A percentile compares a stretch with the other conserved stretches of the same genome.
These are phyloP conservation scores for Tychaedon coryphoeus DNA, from an alignment of 2,113 vertebrate genomes.

Conservation along the genomic window DNA sequence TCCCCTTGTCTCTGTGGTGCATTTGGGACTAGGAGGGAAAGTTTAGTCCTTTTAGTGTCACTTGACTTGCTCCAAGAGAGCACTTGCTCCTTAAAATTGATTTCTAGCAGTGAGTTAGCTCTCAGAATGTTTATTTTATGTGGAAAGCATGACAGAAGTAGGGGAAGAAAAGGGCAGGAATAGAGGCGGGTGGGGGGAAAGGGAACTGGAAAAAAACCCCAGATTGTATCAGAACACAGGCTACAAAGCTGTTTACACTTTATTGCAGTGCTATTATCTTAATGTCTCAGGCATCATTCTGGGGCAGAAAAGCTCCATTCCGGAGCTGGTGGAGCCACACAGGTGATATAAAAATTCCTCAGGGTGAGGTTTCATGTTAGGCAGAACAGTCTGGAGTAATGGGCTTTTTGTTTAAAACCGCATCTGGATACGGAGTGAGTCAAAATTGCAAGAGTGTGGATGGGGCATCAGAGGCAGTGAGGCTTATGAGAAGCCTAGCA, in stretches of 20 bases:
- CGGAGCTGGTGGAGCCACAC: background rate
- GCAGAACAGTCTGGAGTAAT: background rate
- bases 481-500: background rate
- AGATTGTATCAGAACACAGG: background rate
- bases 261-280: background rate
- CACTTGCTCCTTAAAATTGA: background rate
- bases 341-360: background rate
- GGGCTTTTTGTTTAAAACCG: background rate
- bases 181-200: accelerated
- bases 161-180: background rate
- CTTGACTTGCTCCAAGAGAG: background rate
- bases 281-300: background rate
- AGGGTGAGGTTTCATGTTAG: background rate
- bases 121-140: background rate
- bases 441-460: background rate
- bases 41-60: background rate
- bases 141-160: background rate
- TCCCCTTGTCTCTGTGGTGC: background rate
- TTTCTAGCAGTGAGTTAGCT: conserved; percentile 16
- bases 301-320: background rate
- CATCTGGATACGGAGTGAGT: accelerated
- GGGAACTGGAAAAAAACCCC: accelerated
- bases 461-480: accelerated
- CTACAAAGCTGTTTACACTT: background rate
- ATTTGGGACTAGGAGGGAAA: background rate